These are phyloP conservation scores for Rhinella marina DNA, from an alignment of 2,797 vertebrate genomes.

Conservation along the genomic window DNA sequence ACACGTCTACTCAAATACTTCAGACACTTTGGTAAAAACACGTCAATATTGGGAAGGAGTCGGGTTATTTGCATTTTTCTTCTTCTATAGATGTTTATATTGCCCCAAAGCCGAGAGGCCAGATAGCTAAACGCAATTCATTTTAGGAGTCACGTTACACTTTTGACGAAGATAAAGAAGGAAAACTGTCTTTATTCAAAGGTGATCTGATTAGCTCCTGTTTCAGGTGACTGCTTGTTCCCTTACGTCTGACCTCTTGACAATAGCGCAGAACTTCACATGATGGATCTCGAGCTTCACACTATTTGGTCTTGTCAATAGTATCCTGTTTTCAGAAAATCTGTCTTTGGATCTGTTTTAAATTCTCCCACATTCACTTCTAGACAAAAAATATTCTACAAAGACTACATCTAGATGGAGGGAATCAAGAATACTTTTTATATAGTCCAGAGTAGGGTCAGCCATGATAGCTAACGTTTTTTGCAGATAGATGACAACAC, in stretches of 20 bases:
- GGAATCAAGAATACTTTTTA: background rate
- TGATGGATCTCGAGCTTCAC: slow-evolving; percentile 45
- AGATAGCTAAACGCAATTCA: slow-evolving; percentile 16
- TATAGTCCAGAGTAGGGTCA: background rate
- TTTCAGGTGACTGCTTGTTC: slow-evolving; percentile 56
- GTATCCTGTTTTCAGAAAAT: slow-evolving; percentile 53
- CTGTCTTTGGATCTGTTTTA: slow-evolving; percentile 31
- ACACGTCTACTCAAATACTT: slow-evolving; percentile 30
- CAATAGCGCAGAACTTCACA: slow-evolving; percentile 41
- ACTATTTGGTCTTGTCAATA: slow-evolving; percentile 41
- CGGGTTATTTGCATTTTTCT: slow-evolving; percentile 48
- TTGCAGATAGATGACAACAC: background rate
- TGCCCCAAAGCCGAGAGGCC: slow-evolving; percentile 54
- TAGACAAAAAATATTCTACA: slow-evolving; percentile 10
- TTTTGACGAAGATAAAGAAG: slow-evolving; percentile 41
- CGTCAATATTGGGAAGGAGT: slow-evolving; percentile 35
- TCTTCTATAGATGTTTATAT: slow-evolving; percentile 50
- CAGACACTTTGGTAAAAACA: slow-evolving; percentile 31
- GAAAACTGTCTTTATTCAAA: slow-evolving; percentile 41
- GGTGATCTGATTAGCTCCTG: slow-evolving; percentile 57
- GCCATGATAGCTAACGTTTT: background rate
- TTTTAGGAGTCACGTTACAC: slow-evolving; percentile 43
- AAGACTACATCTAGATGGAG: background rate
- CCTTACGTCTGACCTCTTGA: slow-evolving; percentile 48
- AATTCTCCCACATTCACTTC: slow-evolving; percentile 11